Conservation (phyloP, 2,888 invertebrate genomes). For the Blastobasis lacticolella region DNA sequence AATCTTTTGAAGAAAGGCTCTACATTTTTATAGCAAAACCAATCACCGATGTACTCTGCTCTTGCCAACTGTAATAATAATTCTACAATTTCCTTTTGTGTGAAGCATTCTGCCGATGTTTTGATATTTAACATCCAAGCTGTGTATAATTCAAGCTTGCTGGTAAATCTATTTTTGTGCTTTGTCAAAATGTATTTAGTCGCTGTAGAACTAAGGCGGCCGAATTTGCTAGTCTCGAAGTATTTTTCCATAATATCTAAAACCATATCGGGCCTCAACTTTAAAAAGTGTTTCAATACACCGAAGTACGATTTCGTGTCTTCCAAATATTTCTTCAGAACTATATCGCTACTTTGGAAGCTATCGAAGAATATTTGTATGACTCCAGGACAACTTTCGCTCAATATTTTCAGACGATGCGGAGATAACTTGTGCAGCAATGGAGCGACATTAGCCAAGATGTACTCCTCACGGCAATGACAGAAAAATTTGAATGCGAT, state of each 20-base stretch:
- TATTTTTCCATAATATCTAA: constrained; percentile 23
- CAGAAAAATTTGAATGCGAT: constrained; percentile 35
- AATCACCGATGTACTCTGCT: constrained; percentile 16
- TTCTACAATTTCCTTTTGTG: constrained; percentile 19
- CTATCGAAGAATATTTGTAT: constrained; percentile 35
- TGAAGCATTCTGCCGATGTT: constrained; percentile 17
- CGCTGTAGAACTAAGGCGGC: constrained; percentile 13
- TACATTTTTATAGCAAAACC: constrained; percentile 20
- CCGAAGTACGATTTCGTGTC: constrained; percentile 25
- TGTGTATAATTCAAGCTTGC: constrained; percentile 24
- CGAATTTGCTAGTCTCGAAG: constrained; percentile 8
- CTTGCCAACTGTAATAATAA: constrained; percentile 19
- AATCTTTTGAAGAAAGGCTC: constrained; percentile 24
- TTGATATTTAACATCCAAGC: constrained; percentile 17
- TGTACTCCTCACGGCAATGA: constrained; percentile 28
- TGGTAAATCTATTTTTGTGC: constrained; percentile 17
- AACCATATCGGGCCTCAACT: constrained; percentile 24
- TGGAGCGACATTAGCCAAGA: constrained; percentile 24
- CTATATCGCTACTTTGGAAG: constrained; percentile 20
- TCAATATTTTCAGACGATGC: constrained; percentile 33
- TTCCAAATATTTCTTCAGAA: constrained; percentile 21
- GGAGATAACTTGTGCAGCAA: constrained; percentile 32
- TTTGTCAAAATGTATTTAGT: constrained; percentile 20
- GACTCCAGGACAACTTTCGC: constrained; percentile 32
- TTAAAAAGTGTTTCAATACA: constrained; percentile 32